Conservation (phyloP, 2,113 vertebrate species). For the Ceyx cyanopectus region DNA sequence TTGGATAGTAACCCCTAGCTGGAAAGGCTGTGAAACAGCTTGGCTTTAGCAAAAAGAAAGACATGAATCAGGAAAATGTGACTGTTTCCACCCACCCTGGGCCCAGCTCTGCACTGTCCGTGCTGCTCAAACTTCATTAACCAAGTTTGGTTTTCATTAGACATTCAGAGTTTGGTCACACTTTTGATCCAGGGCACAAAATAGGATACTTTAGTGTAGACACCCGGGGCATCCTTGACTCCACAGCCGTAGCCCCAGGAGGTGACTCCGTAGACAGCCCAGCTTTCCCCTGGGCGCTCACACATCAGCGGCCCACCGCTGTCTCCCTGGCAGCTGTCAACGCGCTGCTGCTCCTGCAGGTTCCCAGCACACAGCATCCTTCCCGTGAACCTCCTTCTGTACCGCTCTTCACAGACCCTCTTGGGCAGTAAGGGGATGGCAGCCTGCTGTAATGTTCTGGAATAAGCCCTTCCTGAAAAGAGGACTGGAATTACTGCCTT, state of each 20-base stretch:
- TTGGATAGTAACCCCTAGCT: background rate
- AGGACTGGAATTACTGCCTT: background rate
- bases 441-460: slow-evolving; percentile 95
- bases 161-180: slow-evolving; percentile 79
- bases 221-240: slow-evolving; percentile 90
- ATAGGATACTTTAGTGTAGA: slow-evolving; percentile 95
- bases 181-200: slow-evolving; percentile 94
- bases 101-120: background rate
- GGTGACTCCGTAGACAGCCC: slow-evolving; percentile 94
- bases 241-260: slow-evolving; percentile 97
- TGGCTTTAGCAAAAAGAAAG: slow-evolving; percentile 8
- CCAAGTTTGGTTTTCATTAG: background rate
- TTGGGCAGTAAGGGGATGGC: slow-evolving; percentile 88
- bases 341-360: slow-evolving; percentile 76
- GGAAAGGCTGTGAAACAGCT: background rate
- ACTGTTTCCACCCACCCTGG: background rate
- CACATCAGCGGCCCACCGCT: slow-evolving; percentile 95
- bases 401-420: slow-evolving; percentile 88
- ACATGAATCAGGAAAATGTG: background rate
- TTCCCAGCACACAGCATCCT: slow-evolving; percentile 97
- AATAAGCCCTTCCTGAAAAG: slow-evolving; percentile 88
- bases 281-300: slow-evolving; percentile 84
- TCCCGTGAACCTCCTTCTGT: slow-evolving; percentile 87
- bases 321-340: slow-evolving; percentile 97
- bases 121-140: background rate